Percentiles rank a stretch among this genome's conserved stretches.
These are phyloP conservation scores for Macroteleia sp. DNA, from an alignment of 2,888 invertebrate species.

Conservation along the genomic window DNA sequence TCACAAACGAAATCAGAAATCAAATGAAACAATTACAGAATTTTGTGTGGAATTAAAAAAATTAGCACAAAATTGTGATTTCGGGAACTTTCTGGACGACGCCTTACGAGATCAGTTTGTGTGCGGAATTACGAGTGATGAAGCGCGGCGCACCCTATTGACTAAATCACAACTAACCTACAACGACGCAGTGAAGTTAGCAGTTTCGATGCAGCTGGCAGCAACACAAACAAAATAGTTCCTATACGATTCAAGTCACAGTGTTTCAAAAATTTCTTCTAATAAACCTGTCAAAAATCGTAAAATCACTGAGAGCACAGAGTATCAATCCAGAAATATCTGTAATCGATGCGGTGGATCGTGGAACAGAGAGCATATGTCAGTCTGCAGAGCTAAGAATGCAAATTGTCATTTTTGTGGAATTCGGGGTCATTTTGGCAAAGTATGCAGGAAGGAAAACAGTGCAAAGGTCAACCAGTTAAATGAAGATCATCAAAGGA, in stretches of 20 bases:
- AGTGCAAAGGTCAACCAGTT: conserved; percentile 7
- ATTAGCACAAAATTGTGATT: conserved; percentile 4
- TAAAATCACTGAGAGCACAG: too few species aligned
- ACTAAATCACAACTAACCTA: conserved; percentile 3
- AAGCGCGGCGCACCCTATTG: not conserved
- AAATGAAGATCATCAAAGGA: not conserved
- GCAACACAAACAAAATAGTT: not conserved
- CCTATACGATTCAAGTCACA: not conserved
- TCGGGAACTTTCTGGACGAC: conserved; percentile 12
- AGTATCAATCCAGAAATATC: too few species aligned
- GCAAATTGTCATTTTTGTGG: conserved; percentile 12
- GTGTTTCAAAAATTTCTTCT: not conserved
- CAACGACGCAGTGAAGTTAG: not conserved
- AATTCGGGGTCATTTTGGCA: conserved; percentile 32
- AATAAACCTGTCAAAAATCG: not conserved
- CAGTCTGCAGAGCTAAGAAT: conserved; percentile 15
- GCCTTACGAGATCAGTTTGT: conserved; percentile 6
- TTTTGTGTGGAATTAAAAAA: conserved; percentile 9
- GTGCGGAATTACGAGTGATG: conserved; percentile 3
- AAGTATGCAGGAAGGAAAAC: conserved; percentile 12
- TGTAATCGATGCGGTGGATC: not conserved
- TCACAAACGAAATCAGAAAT: not conserved
- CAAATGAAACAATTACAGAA: conserved; percentile 3
- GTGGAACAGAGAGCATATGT: conserved; percentile 1
- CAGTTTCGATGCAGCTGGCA: conserved; percentile 3